phyloP scores from a whole-genome alignment of 37 sponge, comb jelly and placozoan genomes.

The Spongia lamella region DNA sequence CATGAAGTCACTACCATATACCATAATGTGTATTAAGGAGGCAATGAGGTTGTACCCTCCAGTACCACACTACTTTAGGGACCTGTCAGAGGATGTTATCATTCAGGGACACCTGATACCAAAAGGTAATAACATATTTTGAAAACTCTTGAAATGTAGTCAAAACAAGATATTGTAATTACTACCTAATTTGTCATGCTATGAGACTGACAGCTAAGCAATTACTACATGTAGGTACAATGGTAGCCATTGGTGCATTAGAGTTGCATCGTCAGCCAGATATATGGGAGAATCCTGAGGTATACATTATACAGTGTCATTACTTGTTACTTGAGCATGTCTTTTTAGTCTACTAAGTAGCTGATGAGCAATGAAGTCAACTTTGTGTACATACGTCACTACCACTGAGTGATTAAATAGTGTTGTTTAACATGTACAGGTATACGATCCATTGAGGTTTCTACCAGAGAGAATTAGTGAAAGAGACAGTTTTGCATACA shows the following conservation, averaged over 20 bases:
- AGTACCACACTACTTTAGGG: constrained; percentile 47
- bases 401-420: not conserved
- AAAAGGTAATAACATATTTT: constrained; percentile 53
- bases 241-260: constrained; percentile 22
- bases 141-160: too few species aligned
- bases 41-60: constrained; percentile 86
- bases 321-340: too few species aligned
- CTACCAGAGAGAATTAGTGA: constrained; percentile 26
- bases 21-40: constrained; percentile 82
- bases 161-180: too few species aligned
- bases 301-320: not conserved
- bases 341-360: not conserved
- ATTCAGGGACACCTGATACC: constrained; percentile 57
- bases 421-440: constrained; percentile 11
- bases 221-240: constrained; percentile 57
- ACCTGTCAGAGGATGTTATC: constrained; percentile 28
- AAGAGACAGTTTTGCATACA: constrained; percentile 57
- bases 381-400: too few species aligned
- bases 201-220: too few species aligned
- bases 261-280: constrained; percentile 46
- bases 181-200: too few species aligned
- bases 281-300: constrained; percentile 72
- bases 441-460: constrained; percentile 74
- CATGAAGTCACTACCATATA: constrained; percentile 57
- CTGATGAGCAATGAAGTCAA: too few species aligned